Conservation (phyloP, 1,140 invertebrate genomes). For the Drosophila dunni region DNA sequence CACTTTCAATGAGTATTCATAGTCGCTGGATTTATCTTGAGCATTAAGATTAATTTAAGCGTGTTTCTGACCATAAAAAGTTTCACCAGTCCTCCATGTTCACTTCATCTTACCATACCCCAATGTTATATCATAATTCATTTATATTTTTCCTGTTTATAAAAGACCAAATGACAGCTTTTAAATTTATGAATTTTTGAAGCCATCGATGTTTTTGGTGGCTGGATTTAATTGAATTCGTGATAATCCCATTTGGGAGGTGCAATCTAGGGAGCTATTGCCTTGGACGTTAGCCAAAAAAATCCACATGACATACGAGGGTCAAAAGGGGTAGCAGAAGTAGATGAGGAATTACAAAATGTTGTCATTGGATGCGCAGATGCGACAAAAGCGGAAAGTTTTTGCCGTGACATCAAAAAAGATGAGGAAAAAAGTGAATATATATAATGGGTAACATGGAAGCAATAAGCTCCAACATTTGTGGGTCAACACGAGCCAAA, state of each 20-base stretch:
- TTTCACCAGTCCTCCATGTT: not conserved
- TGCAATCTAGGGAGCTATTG: conserved; percentile 17
- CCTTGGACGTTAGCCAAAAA: conserved; percentile 39
- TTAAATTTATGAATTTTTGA: not conserved
- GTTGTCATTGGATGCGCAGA: conserved; percentile 43
- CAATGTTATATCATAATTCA: too few relatives aligned
- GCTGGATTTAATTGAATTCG: conserved; percentile 41
- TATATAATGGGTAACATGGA: conserved; percentile 30
- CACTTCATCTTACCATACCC: not conserved
- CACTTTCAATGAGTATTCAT: not conserved
- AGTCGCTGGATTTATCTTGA: too few relatives aligned
- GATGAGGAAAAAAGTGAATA: too few relatives aligned
- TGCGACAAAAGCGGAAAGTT: conserved; percentile 37
- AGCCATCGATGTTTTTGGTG: conserved; percentile 30
- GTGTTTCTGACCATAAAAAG: too few relatives aligned
- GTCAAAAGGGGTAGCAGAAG: not conserved
- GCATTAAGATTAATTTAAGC: too few relatives aligned
- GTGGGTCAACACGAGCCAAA: conserved; percentile 42
- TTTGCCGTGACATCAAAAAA: conserved; percentile 47
- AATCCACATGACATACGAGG: not conserved
- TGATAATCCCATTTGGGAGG: conserved; percentile 21
- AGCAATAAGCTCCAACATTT: conserved; percentile 53
- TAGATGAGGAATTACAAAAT: conserved; percentile 31
- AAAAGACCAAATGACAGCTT: not conserved
- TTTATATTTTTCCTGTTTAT: too few relatives aligned